phyloP scores from a whole-genome alignment of 1,140 invertebrate genomes.

The Theocolax elegans region DNA sequence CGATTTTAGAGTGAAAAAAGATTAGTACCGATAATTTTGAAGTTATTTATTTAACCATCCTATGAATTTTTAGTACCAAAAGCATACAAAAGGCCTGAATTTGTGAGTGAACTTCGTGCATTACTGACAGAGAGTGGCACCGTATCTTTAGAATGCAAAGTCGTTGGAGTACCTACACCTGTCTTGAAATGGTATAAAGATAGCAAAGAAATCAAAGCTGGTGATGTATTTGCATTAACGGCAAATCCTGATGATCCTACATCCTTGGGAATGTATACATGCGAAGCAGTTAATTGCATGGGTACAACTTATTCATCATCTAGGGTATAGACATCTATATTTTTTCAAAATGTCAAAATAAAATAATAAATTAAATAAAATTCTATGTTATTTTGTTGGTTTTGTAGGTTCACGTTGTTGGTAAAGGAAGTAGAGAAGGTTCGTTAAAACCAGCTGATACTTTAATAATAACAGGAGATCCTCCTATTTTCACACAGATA shows the following conservation, averaged over 20 bases:
- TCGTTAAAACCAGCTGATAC: conserved; percentile 71
- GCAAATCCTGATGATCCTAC: conserved; percentile 84
- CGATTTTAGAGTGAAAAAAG: too few relatives aligned
- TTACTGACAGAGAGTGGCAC: conserved; percentile 87
- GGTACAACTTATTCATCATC: conserved; percentile 84
- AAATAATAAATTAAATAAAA: background rate
- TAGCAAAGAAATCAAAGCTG: conserved; percentile 85
- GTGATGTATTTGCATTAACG: conserved; percentile 86
- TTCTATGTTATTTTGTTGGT: too few relatives aligned
- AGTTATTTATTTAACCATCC: too few relatives aligned
- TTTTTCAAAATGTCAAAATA: too few relatives aligned
- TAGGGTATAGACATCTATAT: conserved; percentile 58
- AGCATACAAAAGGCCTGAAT: conserved; percentile 87
- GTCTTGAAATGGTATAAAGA: conserved; percentile 86
- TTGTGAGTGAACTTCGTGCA: conserved; percentile 83
- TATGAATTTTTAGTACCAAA: conserved; percentile 78
- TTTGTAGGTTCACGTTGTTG: conserved; percentile 77
- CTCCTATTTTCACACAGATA: conserved; percentile 80
- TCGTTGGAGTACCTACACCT: conserved; percentile 86
- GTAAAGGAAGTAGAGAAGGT: conserved; percentile 74
- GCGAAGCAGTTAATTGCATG: conserved; percentile 89
- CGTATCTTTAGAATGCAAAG: conserved; percentile 89
- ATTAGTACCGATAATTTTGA: too few relatives aligned
- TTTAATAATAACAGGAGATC: conserved; percentile 70
- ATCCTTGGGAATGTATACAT: conserved; percentile 85